Evolutionary conservation across 2,888 invertebrate species (phyloP).

Genomic region (Andricus quercusramuli): DNA sequence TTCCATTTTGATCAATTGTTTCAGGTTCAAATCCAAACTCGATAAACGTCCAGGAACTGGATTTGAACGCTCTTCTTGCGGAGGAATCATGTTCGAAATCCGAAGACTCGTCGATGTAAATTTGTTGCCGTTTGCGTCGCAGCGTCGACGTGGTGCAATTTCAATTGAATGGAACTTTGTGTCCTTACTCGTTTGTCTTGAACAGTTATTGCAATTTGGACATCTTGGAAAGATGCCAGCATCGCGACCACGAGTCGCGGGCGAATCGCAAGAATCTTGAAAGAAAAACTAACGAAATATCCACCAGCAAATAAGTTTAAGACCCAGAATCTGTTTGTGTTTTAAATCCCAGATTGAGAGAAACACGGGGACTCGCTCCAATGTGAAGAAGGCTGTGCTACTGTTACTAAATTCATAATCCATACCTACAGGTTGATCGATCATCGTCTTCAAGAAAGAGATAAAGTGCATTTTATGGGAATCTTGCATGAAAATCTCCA

Average conservation of each 20-base stretch:
- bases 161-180: conserved; percentile 36
- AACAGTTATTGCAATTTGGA: conserved; percentile 51
- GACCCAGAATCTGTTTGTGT: not conserved
- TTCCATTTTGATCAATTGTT: conserved; percentile 35
- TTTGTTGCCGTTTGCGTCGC: conserved; percentile 20
- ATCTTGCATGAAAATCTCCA: not conserved
- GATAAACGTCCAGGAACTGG: conserved; percentile 71
- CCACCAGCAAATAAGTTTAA: not conserved
- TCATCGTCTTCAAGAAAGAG: conserved; percentile 1
- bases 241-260: conserved; percentile 16
- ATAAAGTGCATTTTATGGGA: not conserved
- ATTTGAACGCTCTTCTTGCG: conserved; percentile 72
- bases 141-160: conserved; percentile 14
- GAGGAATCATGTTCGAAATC: conserved; percentile 60
- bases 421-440: not conserved
- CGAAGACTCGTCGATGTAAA: conserved; percentile 29
- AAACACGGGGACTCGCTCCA: not conserved
- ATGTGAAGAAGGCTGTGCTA: conserved; percentile 10
- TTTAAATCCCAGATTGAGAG: not conserved
- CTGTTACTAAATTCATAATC: conserved; percentile 1
- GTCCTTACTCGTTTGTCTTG: conserved; percentile 9
- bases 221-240: conserved; percentile 72
- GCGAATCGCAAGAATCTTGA: conserved; percentile 22
- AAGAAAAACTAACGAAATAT: conserved; percentile 23
- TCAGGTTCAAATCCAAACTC: conserved; percentile 73